A percentile compares a stretch with the other conserved stretches of the same genome.
Conservation (phyloP, 2,797 vertebrate species). For the Poecilia picta region DNA sequence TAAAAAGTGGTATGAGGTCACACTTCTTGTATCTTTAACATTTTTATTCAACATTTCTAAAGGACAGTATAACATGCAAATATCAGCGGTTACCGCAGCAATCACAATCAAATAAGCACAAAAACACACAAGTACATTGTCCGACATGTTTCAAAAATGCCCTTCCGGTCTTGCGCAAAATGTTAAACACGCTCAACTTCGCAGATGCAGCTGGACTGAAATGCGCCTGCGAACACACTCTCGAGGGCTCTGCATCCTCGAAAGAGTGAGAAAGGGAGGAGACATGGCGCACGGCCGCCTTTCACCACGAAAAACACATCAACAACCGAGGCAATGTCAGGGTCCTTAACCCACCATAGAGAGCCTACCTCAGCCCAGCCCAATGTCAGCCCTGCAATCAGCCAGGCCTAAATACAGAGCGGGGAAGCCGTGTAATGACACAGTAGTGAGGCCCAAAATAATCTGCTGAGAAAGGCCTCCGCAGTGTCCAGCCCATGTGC, state of each 20-base stretch:
- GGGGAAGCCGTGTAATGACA: conserved; percentile 77
- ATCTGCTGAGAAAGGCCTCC: conserved; percentile 75
- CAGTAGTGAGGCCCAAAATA: conserved; percentile 79
- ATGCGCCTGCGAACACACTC: neutral
- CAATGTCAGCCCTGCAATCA: conserved; percentile 75
- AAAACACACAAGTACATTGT: too few relatives aligned
- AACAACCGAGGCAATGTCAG: conserved; percentile 31
- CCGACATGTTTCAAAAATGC: too few relatives aligned
- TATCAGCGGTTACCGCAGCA: neutral
- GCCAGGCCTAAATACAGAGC: conserved; percentile 79
- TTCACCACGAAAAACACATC: conserved; percentile 59
- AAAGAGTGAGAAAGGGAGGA: conserved; percentile 27
- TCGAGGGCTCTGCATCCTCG: conserved; percentile 7
- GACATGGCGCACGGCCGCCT: conserved; percentile 34
- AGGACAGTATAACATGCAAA: neutral
- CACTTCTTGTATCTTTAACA: neutral
- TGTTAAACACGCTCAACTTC: neutral
- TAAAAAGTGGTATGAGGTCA: neutral
- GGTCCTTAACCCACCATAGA: conserved; percentile 40
- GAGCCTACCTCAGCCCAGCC: conserved; percentile 67
- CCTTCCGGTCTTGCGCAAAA: too few relatives aligned
- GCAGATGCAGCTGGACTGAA: neutral
- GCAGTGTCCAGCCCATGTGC: conserved; percentile 61
- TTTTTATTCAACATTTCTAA: neutral
- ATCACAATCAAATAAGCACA: neutral